Base-by-base conservation (phyloP, 2,888 invertebrate genomes). In the Netelia virgata region DNA sequence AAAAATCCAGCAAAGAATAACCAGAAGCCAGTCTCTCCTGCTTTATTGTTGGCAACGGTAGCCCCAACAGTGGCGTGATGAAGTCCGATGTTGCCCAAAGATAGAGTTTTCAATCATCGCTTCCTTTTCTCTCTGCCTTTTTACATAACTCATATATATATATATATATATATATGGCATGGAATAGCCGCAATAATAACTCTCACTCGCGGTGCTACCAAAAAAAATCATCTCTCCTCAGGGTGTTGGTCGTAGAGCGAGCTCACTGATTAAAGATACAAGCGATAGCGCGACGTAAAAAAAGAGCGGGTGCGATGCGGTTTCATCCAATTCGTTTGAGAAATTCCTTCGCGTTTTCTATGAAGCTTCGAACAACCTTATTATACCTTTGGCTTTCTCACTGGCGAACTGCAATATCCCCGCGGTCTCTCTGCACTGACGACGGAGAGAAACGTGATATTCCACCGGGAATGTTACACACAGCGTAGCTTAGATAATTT, bases 91-190 rank as follows among this genome's bases (percentile, higher is more conserved):
- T 82, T 80, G 70, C 70, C 73, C 81, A 73, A 63, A 87, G 88
- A 88, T 88, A 86, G 85, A 88, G 80, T 86, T 88, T 88, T 88
- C 87, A 87, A 88, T 88, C 89, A 82, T 79, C 82, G 66, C 78
- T 78, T 47, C 53, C 11, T 66, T 36, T n/a, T n/a, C 66, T 66
- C 41, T 23, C 28, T 20, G 23, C 16, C 36, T 36, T 53, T 43
- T 36, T 23, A 16, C 23, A 3, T 63, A 10, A 20, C 59, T 59
- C 18, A 2, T 41, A 14, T 18, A 14, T 14, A 14, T 14, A 47
- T 14, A 5, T 16, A 41, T 66, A 53, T 16, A 8, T n/a, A n/a
- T n/a, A n/a, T n/a, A n/a, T n/a, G n/a, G n/a, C n/a, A 18, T 43
- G 36, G 8, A 28, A 43, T 47, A 61, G 43, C 43, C 0, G 43